Percentiles rank a stretch among this genome's conserved stretches.
These are phyloP conservation scores for Sander lucioperca DNA, from an alignment of 2,113 vertebrate genomes.

Conservation along the genomic window DNA sequence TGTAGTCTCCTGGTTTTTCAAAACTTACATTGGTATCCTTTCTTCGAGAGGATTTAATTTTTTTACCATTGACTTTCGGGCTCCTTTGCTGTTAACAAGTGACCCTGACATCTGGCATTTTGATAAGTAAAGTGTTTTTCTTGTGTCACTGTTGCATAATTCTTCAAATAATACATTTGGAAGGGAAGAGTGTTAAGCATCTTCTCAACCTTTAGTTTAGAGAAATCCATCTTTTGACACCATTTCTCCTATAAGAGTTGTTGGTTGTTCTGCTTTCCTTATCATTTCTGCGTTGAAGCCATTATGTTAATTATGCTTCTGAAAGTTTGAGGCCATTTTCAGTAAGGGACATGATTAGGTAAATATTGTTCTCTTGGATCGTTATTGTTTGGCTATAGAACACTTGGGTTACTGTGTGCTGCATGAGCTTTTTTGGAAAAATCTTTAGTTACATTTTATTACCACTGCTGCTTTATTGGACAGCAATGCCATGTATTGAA, in stretches of 20 bases:
- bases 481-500: too few species aligned
- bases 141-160: not conserved
- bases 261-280: not conserved
- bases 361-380: slow-evolving; percentile 23
- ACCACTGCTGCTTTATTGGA: not conserved
- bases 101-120: not conserved
- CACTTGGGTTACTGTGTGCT: not conserved
- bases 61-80: not conserved
- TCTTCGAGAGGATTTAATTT: not conserved
- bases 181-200: not conserved
- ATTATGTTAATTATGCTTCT: not conserved
- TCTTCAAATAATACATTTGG: not conserved
- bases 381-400: not conserved
- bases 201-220: not conserved
- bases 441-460: not conserved
- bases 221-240: slow-evolving; percentile 2
- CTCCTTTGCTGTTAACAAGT: not conserved
- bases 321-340: slow-evolving; percentile 4
- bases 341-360: slow-evolving; percentile 11
- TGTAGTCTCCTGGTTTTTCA: not conserved
- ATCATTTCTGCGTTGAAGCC: not conserved
- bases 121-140: not conserved
- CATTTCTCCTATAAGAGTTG: not conserved
- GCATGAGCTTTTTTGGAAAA: slow-evolving; percentile 2
- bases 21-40: slow-evolving; percentile 1